Base-by-base conservation (phyloP, 2,888 invertebrate genomes). In the Cryptophagus acutangulus region DNA sequence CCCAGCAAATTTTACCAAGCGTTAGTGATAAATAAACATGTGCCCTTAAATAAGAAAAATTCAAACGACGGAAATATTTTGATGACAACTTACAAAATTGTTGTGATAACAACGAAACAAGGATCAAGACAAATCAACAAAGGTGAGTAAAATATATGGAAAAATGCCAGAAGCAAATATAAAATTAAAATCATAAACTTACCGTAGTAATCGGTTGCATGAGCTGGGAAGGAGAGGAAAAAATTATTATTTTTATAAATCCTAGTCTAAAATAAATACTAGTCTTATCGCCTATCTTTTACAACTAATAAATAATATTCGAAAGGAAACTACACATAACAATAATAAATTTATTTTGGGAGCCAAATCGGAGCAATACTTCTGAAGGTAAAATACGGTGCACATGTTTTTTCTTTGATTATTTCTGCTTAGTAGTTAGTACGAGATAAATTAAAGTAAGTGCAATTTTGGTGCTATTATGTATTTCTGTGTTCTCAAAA, bases 151-250 rank as follows among this genome's bases (percentile, higher is more conserved):
- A n/a, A n/a, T n/a, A n/a, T n/a, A n/a, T n/a, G n/a, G n/a, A n/a
- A n/a, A n/a, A n/a, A n/a, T n/a, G n/a, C n/a, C n/a, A n/a, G n/a
- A n/a, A n/a, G n/a, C n/a, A n/a, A n/a, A n/a, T n/a, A n/a, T n/a
- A n/a, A n/a, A 75, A 78, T 75, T 76, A 78, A 77, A 81, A 81
- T 76, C 78, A 78, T 62, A 78, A 81, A 92, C 94, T 93, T 90
- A 95, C 94, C 94, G 90, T 94, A 94, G 79, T 94, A 94, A 79
- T 93, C 94, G 81, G 93, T 89, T 72, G 92, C 89, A 83, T 91
- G 92, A 78, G 92, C 93, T 90, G 74, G 63, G 57, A 54, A 56
- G 63, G 65, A 63, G 62, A 61, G 59, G 62, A n/a, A 66, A 62
- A 67, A 63, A 41, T 36, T 46, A 45, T 41, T 33, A 35, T 38